A percentile compares a stretch with the other conserved stretches of the same genome.
These are phyloP conservation scores for Chondrilla cf. caribensis DNA, from an alignment of 37 sponge, comb jelly and placozoan species.

Conservation along the genomic window DNA sequence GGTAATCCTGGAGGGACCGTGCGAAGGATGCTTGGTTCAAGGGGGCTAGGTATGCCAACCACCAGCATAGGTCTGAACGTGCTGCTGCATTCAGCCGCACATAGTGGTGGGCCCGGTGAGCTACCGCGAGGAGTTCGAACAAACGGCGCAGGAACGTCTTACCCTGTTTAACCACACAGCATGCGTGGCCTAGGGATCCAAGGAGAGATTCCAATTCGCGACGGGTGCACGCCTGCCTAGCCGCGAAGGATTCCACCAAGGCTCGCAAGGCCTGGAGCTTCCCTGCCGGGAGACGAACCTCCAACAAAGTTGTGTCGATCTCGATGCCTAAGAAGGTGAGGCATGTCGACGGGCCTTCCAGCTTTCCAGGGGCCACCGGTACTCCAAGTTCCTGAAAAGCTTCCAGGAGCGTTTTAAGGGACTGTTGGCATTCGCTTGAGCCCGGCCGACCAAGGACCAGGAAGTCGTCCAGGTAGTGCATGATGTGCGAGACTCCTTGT, in stretches of 20 bases:
- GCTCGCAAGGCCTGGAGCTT: too few species aligned
- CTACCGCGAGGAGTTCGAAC: neutral
- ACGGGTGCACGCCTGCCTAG: too few species aligned
- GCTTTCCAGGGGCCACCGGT: neutral
- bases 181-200: neutral
- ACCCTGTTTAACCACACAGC: neutral
- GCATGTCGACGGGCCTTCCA: neutral
- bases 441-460: neutral
- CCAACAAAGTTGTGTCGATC: too few species aligned
- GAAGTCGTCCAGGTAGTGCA: slow-evolving; percentile 3
- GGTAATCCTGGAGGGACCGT: neutral
- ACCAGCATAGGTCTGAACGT: neutral
- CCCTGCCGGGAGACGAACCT: too few species aligned
- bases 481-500: neutral
- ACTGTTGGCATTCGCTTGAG: neutral
- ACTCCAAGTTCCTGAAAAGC: neutral
- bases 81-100: neutral
- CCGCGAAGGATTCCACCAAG: too few species aligned
- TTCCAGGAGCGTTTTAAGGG: neutral
- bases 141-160: neutral
- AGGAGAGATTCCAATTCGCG: too few species aligned
- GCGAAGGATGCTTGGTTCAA: neutral
- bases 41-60: neutral
- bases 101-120: neutral
- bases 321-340: neutral